A percentile compares a stretch with the other conserved stretches of the same genome.
phyloP scores from a whole-genome alignment of 1,140 invertebrate genomes.

The Paralvinella palmiformis region DNA sequence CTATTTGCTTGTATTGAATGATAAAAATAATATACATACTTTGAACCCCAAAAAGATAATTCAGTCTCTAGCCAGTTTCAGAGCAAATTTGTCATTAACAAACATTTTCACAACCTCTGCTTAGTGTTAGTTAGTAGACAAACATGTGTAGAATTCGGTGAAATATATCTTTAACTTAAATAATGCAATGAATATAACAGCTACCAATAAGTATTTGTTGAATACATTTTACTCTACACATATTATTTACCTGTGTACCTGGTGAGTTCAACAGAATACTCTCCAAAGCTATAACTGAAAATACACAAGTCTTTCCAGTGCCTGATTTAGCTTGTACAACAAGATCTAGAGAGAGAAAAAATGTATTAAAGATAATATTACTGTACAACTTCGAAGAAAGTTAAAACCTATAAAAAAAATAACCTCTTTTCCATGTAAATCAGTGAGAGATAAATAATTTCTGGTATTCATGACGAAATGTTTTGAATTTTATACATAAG shows the following conservation, averaged over 20 bases:
- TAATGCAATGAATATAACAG: no score
- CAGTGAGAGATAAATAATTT: background rate
- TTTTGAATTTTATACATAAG: background rate
- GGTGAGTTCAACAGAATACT: constrained; percentile 54
- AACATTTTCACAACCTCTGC: no score
- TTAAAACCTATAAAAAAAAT: background rate
- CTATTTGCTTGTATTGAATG: no score
- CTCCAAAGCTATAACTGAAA: constrained; percentile 75
- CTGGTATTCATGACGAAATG: background rate
- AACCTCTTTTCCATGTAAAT: background rate
- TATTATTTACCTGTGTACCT: constrained; percentile 37
- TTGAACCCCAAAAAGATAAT: no score
- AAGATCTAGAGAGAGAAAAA: constrained; percentile 60
- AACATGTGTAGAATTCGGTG: no score
- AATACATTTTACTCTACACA: background rate
- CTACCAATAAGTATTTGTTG: no score
- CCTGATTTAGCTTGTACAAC: constrained; percentile 95
- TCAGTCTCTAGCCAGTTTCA: no score
- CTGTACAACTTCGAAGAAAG: no score
- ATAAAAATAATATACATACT: no score
- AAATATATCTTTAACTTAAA: no score
- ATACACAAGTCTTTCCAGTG: constrained; percentile 95
- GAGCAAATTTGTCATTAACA: no score
- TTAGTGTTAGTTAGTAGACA: no score
- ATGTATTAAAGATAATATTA: background rate